Evolutionary conservation across 2,797 vertebrate genomes (phyloP).

Genomic region (Malacoraja senta): DNA sequence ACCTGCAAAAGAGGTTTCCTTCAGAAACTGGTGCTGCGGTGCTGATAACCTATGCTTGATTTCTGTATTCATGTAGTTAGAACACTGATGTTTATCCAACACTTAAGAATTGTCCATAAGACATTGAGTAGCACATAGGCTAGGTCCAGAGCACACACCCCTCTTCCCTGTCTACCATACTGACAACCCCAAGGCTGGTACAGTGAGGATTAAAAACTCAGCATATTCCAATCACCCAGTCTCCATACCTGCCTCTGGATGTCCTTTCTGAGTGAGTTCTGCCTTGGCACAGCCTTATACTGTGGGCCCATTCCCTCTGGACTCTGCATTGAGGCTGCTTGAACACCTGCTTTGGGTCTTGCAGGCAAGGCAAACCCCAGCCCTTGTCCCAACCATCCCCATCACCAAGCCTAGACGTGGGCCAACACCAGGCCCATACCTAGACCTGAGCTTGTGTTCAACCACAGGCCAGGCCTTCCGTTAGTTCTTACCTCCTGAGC

Average conservation of each 20-base stretch:
- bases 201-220: background rate
- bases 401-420: background rate
- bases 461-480: background rate
- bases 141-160: background rate
- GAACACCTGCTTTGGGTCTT: background rate
- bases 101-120: too few species aligned
- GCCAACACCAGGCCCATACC: background rate
- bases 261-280: too few species aligned
- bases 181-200: background rate
- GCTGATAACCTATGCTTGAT: too few species aligned
- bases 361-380: background rate
- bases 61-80: too few species aligned
- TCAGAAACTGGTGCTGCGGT: too few species aligned
- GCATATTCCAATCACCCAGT: background rate
- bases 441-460: too few species aligned
- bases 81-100: too few species aligned
- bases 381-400: too few species aligned
- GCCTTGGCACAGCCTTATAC: background rate
- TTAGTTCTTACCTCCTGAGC: background rate
- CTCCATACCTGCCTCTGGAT: background rate
- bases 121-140: background rate
- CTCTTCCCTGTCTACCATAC: background rate
- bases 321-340: background rate
- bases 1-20: too few species aligned
- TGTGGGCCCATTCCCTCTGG: background rate